These are phyloP conservation scores for Phocoena phocoena DNA, from an alignment of 2,113 vertebrate species.

Conservation along the genomic window DNA sequence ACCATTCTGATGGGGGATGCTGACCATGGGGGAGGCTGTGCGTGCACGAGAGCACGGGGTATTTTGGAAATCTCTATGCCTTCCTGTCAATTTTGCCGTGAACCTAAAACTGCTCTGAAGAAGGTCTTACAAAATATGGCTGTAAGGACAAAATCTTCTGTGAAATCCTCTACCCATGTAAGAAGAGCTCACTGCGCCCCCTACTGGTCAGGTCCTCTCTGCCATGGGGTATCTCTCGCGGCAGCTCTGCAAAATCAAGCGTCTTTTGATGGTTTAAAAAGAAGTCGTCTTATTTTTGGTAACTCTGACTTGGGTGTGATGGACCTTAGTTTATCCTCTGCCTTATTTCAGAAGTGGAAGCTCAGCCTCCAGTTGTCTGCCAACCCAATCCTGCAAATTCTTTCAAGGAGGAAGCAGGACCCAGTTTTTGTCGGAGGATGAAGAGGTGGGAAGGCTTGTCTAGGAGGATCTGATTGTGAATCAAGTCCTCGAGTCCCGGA, in stretches of 20 bases:
- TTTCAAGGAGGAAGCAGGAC: background rate
- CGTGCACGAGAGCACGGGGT: background rate
- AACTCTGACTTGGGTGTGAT: background rate
- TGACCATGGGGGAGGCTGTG: background rate
- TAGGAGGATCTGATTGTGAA: background rate
- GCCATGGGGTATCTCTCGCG: accelerated
- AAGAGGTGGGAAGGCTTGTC: background rate
- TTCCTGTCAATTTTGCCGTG: background rate
- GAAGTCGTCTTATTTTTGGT: background rate
- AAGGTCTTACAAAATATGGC: background rate
- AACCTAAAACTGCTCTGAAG: background rate
- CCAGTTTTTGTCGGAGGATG: background rate
- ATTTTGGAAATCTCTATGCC: background rate
- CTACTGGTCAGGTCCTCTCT: background rate
- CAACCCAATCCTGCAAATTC: background rate
- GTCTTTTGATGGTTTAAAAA: background rate
- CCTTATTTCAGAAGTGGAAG: background rate
- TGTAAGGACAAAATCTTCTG: background rate
- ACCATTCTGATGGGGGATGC: too few relatives aligned
- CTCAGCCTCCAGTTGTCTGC: background rate
- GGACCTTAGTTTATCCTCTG: background rate
- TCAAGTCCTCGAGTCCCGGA: background rate
- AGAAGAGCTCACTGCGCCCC: background rate
- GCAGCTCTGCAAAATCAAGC: background rate
- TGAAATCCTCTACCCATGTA: background rate